A percentile compares a stretch with the other conserved stretches of the same genome.
Evolutionary conservation across 2,888 invertebrate species (phyloP).

Genomic region (Phania funesta): DNA sequence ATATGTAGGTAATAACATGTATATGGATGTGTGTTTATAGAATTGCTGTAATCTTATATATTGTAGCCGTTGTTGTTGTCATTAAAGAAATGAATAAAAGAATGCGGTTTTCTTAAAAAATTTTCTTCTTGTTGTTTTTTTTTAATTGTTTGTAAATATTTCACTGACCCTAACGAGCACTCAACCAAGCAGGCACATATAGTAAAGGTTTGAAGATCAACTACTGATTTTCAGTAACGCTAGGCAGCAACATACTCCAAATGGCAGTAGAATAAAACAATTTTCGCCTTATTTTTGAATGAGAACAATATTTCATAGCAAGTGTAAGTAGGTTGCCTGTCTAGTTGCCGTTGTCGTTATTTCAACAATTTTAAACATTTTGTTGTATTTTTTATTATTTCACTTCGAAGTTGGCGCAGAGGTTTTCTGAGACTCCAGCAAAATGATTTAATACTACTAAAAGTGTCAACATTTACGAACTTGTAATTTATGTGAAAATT

Average conservation of each 20-base stretch:
- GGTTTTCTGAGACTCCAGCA: neutral
- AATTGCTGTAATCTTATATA: slow-evolving; percentile 5
- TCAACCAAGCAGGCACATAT: neutral
- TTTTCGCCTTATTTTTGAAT: slow-evolving; percentile 13
- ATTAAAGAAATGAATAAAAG: slow-evolving; percentile 22
- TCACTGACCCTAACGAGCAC: slow-evolving; percentile 7
- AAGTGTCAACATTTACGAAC: neutral
- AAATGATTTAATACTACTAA: neutral
- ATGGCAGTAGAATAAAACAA: neutral
- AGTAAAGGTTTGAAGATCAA: neutral
- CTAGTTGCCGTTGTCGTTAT: slow-evolving; percentile 4
- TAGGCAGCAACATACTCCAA: neutral
- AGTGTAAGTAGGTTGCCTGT: slow-evolving; percentile 35
- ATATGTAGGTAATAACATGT: neutral
- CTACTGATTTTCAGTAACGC: neutral
- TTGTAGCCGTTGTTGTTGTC: slow-evolving; percentile 14
- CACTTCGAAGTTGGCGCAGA: neutral
- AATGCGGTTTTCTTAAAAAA: slow-evolving; percentile 52
- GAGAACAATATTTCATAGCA: slow-evolving; percentile 12
- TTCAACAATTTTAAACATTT: slow-evolving; percentile 13
- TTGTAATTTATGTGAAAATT: neutral
- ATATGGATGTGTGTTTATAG: neutral
- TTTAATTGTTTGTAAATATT: too few relatives aligned
- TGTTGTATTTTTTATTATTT: too few relatives aligned
- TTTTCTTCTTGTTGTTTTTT: too few relatives aligned